Conservation (phyloP, 2,888 invertebrate species). For the Pyrrhosoma nymphula region DNA sequence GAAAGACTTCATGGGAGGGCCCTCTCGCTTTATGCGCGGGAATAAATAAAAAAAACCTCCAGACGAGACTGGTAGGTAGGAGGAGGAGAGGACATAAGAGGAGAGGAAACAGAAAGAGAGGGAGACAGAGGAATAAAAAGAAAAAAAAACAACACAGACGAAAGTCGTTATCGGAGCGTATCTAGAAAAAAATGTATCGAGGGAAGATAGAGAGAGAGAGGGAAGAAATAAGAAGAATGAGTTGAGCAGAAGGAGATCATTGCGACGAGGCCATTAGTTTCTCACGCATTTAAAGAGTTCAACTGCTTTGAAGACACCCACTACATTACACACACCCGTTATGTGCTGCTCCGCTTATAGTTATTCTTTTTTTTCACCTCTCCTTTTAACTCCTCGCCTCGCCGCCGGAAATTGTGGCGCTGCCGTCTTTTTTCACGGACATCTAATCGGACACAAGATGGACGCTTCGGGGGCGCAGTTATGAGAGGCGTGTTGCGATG, state of each 20-base stretch:
- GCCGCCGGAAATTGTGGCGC: slow-evolving; percentile 50
- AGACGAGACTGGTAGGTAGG: background rate
- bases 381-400: background rate
- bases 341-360: slow-evolving; percentile 32
- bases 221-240: background rate
- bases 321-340: slow-evolving; percentile 36
- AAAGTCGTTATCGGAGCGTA: slow-evolving; percentile 26
- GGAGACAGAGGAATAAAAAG: background rate
- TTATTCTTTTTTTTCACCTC: slow-evolving; percentile 18
- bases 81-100: background rate
- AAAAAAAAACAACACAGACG: background rate
- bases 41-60: background rate
- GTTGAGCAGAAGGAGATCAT: slow-evolving; percentile 33
- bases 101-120: background rate
- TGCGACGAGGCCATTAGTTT: slow-evolving; percentile 64
- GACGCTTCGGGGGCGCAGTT: slow-evolving; percentile 3
- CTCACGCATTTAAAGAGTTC: slow-evolving; percentile 48
- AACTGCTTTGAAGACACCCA: slow-evolving; percentile 37
- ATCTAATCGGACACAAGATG: background rate
- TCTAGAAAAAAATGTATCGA: slow-evolving; percentile 26
- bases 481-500: background rate
- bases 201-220: background rate
- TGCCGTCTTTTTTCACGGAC: slow-evolving; percentile 32
- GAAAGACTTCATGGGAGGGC: background rate
- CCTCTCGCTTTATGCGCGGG: background rate